Evolutionary conservation across 35 echinoderm and acorn worm genomes (phyloP).

Genomic region (Apostichopus parvimensis): DNA sequence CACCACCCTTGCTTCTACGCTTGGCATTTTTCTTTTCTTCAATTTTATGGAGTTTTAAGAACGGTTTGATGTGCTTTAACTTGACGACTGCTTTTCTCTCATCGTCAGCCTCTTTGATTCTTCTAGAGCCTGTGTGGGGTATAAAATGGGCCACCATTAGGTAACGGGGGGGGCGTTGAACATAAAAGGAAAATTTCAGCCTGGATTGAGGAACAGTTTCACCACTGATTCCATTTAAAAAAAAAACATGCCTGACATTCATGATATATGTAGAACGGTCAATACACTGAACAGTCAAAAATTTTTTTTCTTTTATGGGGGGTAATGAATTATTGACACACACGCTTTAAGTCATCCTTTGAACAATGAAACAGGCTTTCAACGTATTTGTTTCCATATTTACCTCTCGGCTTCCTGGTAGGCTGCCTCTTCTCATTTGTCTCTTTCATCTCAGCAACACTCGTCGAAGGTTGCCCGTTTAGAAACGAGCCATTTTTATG

Average conservation of each 20-base stretch:
- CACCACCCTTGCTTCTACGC: slow-evolving; percentile 13
- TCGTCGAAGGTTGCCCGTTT: slow-evolving; percentile 7
- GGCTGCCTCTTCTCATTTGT: slow-evolving; percentile 13
- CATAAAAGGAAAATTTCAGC: too few species aligned
- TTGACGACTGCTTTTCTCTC: slow-evolving; percentile 4
- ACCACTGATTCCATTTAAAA: too few species aligned
- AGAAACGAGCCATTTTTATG: slow-evolving; percentile 48
- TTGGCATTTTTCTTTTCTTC: slow-evolving; percentile 43
- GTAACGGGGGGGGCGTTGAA: too few species aligned
- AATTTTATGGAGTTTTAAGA: slow-evolving; percentile 20
- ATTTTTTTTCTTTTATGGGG: too few species aligned
- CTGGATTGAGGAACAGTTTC: too few species aligned
- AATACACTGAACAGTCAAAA: too few species aligned
- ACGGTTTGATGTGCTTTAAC: slow-evolving; percentile 49
- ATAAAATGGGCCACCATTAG: too few species aligned
- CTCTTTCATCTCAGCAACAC: neutral
- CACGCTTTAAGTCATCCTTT: too few species aligned
- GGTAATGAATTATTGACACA: too few species aligned
- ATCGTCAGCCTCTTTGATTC: neutral
- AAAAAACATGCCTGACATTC: too few species aligned
- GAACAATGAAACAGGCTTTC: too few species aligned
- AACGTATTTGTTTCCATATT: neutral
- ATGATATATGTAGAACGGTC: too few species aligned
- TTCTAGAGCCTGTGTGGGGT: neutral
- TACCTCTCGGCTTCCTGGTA: slow-evolving; percentile 20